Conservation (phyloP, 2,888 invertebrate species). For the Mamestra brassicae region DNA sequence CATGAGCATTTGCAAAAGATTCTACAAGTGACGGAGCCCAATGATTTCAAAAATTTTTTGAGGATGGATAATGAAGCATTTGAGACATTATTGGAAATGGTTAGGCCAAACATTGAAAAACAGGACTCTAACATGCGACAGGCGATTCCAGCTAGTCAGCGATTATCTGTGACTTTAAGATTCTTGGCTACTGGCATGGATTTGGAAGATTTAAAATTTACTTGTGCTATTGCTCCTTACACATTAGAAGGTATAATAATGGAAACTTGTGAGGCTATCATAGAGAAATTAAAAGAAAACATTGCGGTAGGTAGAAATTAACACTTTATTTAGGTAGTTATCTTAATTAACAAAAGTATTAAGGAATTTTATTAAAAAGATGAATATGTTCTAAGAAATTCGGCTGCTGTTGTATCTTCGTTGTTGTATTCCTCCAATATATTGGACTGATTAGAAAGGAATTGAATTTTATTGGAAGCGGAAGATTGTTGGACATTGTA, state of each 20-base stretch:
- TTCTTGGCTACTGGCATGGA: constrained; percentile 40
- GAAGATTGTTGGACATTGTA: constrained; percentile 18
- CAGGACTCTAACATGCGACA: constrained; percentile 17
- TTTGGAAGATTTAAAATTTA: constrained; percentile 48
- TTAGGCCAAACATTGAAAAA: constrained; percentile 37
- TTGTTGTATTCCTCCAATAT: constrained; percentile 22
- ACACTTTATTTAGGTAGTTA: constrained; percentile 27
- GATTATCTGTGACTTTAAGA: constrained; percentile 45
- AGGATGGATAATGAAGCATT: constrained; percentile 3
- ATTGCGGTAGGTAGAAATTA: constrained; percentile 31
- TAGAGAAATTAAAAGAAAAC: constrained; percentile 27
- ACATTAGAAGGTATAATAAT: constrained; percentile 39
- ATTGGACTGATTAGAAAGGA: constrained; percentile 22
- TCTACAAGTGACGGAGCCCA: neutral
- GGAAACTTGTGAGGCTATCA: constrained; percentile 48
- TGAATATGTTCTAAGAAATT: constrained; percentile 24
- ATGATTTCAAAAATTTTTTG: constrained; percentile 3
- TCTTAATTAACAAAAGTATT: constrained; percentile 29
- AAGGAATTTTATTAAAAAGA: constrained; percentile 27
- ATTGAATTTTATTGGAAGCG: constrained; percentile 22
- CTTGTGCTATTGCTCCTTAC: constrained; percentile 36
- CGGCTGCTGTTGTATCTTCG: constrained; percentile 15
- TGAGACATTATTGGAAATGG: neutral
- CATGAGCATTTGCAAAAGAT: constrained; percentile 2
- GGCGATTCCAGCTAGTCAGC: constrained; percentile 44